Conservation (phyloP, 2,797 vertebrate species). For the Gymnoscopelus braueri region DNA sequence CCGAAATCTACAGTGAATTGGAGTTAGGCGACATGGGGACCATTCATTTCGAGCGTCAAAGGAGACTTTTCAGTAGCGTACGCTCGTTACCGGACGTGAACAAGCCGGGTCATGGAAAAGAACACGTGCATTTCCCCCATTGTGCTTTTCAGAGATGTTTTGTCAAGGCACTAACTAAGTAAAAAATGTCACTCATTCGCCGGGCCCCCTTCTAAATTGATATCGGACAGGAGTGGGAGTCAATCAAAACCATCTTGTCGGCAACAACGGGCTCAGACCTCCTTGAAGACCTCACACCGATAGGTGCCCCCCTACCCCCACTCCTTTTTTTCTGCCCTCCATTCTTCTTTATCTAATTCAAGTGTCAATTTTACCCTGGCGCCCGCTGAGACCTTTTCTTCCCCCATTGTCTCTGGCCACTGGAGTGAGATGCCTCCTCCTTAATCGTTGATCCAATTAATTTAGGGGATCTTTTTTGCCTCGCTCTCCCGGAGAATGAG, state of each 20-base stretch:
- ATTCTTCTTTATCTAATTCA: conserved; percentile 78
- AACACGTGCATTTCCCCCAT: background rate
- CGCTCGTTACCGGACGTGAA: background rate
- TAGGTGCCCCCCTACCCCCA: conserved; percentile 18
- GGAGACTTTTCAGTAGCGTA: background rate
- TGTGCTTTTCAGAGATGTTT: conserved; percentile 4
- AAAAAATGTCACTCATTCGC: conserved; percentile 18
- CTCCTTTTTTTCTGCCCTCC: conserved; percentile 12
- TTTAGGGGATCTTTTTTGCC: conserved; percentile 71
- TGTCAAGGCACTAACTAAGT: conserved; percentile 9
- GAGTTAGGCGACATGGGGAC: conserved; percentile 10
- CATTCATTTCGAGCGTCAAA: conserved; percentile 8
- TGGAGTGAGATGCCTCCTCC: conserved; percentile 73
- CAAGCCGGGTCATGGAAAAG: background rate
- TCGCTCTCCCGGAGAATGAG: conserved; percentile 59
- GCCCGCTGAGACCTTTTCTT: conserved; percentile 62
- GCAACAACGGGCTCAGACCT: conserved; percentile 55
- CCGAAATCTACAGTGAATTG: conserved; percentile 2
- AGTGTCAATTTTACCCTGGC: conserved; percentile 75
- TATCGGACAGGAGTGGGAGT: conserved; percentile 51
- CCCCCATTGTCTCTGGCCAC: conserved; percentile 75
- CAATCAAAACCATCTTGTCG: conserved; percentile 42
- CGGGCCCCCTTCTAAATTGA: conserved; percentile 22
- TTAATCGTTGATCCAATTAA: conserved; percentile 86
- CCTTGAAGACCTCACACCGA: conserved; percentile 72